Evolutionary conservation across 2,113 vertebrate genomes (phyloP).

Genomic region (Callionymus lyra): DNA sequence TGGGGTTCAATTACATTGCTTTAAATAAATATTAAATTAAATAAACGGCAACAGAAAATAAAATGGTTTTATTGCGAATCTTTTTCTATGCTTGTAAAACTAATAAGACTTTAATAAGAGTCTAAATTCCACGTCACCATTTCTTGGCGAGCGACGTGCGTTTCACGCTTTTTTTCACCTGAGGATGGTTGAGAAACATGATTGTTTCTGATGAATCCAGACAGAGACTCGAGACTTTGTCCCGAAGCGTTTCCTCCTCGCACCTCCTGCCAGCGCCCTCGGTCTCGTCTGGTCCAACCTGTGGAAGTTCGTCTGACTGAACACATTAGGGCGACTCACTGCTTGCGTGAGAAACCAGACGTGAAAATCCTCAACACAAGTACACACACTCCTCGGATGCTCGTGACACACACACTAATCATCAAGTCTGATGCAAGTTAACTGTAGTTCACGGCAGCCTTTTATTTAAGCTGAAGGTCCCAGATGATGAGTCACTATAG

Average conservation of each 20-base stretch:
- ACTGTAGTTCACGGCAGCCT: no score
- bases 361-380: slow-evolving; percentile 12
- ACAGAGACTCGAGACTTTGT: slow-evolving; percentile 5
- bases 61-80: no score
- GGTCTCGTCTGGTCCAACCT: slow-evolving; percentile 28
- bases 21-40: no score
- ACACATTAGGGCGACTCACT: slow-evolving; percentile 41
- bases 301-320: slow-evolving; percentile 46
- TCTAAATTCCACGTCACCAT: no score
- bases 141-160: no score
- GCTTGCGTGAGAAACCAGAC: slow-evolving; percentile 53
- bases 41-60: no score
- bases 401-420: slow-evolving; percentile 4
- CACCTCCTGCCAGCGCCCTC: slow-evolving; percentile 7
- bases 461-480: no score
- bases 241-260: slow-evolving; percentile 6
- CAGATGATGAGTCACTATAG: no score
- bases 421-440: neutral
- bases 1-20: no score
- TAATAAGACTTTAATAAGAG: no score
- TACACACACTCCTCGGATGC: slow-evolving; percentile 5
- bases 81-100: no score
- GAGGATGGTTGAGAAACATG: neutral
- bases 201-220: neutral
- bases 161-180: slow-evolving; percentile 1